Evolutionary conservation across 2,888 invertebrate species (phyloP), one percentile per base, ranked within the genome.

Genomic region (Cordilura impudica): DNA sequence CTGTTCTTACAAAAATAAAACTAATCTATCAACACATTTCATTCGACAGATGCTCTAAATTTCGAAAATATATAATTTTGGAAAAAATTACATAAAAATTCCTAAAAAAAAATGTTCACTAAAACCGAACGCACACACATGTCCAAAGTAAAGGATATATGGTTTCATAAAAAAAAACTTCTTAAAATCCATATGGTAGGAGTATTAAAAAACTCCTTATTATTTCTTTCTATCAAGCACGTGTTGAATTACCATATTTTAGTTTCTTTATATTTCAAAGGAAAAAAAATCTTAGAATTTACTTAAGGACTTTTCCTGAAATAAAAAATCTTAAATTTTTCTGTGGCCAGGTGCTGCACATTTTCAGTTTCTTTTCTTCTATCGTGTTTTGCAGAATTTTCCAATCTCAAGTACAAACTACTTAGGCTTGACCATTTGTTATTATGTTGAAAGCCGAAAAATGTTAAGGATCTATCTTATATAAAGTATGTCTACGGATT

Each of bases 301-400:
- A 35, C 26, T 54, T 19, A 10, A 54, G 35, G 16, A 58, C 14
- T 67, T 65, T 70, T n/a, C 43, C 51, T 65, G 1, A 69, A 75
- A 61, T 35, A 35, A 31, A 21, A 29, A 35, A 43, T 19, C 45
- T 8, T 61, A 49, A 65, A 78, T 29, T 53, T 53, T n/a, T 70
- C 12, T 21, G 43, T 47, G 12, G 29, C 78, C 78, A 78, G 78
- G 65, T 78, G 78, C 53, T 70, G 70, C 78, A 66, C 73, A 78
- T 72, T 63, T 67, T 21, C 39, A 21, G n/a, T 51, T 18, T 3
- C 12, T 1, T 12, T 10, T 14, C 7, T 43, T 39, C 45, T 29
- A 23, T 53, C 60, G 39, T 26, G 16, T 35, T 49, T 23, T 19
- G 21, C 35, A 49, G 56, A 66, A 61, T 67, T 26, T 23, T 39